Conservation (phyloP, 2,888 invertebrate genomes). For the Nowickia ferox region DNA sequence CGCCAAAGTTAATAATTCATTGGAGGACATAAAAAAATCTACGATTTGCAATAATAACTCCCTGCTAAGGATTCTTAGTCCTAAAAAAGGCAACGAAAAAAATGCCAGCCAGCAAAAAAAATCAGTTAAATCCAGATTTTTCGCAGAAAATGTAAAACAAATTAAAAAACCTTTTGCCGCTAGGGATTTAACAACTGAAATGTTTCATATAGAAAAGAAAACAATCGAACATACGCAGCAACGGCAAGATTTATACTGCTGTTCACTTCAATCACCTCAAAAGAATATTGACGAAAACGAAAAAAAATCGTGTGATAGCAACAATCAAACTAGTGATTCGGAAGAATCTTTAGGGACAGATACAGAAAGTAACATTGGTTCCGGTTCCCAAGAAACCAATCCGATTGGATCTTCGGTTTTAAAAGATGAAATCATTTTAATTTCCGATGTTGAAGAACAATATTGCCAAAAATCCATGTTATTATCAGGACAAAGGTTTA, state of each 20-base stretch:
- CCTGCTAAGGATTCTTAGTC: constrained; percentile 77
- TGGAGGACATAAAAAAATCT: constrained; percentile 66
- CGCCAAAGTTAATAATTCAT: constrained; percentile 74
- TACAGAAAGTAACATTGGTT: neutral
- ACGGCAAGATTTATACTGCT: constrained; percentile 69
- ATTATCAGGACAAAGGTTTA: neutral
- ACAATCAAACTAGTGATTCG: neutral
- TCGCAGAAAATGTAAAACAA: constrained; percentile 79
- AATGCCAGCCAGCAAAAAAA: constrained; percentile 33
- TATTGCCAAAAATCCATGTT: neutral
- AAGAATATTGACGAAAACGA: neutral
- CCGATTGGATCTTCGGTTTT: neutral
- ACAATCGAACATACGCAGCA: constrained; percentile 59
- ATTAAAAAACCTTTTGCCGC: constrained; percentile 47
- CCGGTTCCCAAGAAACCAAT: constrained; percentile 8
- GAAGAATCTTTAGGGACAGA: constrained; percentile 8
- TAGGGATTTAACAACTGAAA: constrained; percentile 72
- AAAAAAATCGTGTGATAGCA: neutral
- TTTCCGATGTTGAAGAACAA: constrained; percentile 49
- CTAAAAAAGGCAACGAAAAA: constrained; percentile 71
- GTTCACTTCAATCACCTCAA: constrained; percentile 66
- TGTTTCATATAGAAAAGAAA: constrained; percentile 73
- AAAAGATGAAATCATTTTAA: constrained; percentile 30
- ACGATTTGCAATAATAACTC: constrained; percentile 77
- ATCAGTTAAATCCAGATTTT: constrained; percentile 86